Base-by-base conservation (phyloP, 2,113 vertebrate species). In the Micronycteris hirsuta region DNA sequence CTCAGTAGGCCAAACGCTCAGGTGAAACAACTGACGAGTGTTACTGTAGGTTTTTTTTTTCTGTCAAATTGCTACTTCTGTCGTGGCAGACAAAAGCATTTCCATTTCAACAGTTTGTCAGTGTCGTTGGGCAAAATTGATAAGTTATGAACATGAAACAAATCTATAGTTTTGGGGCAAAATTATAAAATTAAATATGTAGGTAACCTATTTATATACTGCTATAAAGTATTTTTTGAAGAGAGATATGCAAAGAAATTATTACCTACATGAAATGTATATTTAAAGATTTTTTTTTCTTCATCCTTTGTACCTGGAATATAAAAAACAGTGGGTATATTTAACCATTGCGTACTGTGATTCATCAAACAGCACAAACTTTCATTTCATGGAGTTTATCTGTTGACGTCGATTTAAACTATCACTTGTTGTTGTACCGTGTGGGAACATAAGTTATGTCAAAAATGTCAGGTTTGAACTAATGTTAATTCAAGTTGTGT, bases 201-300 rank as follows among this genome's bases (percentile, higher is more conserved):
- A 98, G 96, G 97, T 98, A 97, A 97, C 95, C 88, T 98, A 98
- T 98, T 99, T 98, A 98, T 98, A 98, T 98, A 98, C 95, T 98
- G 91, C 97, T 98, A 98, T 97, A 98, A 98, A 98, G 96, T 98
- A 98, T 98, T 98, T 98, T 99, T 98, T 98, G 95, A 98, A 98
- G 97, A 98, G 94, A 98, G 96, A 98, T 97, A 98, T 98, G 97
- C 96, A 98, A 98, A 98, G 97, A 98, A 98, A 92, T 96, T 98
- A 98, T 98, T 98, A 95, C 98, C 98, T 98, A 98, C 98, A 98
- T 98, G 74, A 98, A 98, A 96, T 98, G 96, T 98, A 98, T 98
- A 98, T 98, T 98, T 98, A 98, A 98, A 98, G 97, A 97, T 96
- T 97, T 98, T 97, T 43, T 98, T 93, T 92, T 97, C 97, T 97